A percentile compares a stretch with the other conserved stretches of the same genome.
phyloP scores from a whole-genome alignment of 2,113 vertebrate species.

The Pseudonaja textilis region DNA sequence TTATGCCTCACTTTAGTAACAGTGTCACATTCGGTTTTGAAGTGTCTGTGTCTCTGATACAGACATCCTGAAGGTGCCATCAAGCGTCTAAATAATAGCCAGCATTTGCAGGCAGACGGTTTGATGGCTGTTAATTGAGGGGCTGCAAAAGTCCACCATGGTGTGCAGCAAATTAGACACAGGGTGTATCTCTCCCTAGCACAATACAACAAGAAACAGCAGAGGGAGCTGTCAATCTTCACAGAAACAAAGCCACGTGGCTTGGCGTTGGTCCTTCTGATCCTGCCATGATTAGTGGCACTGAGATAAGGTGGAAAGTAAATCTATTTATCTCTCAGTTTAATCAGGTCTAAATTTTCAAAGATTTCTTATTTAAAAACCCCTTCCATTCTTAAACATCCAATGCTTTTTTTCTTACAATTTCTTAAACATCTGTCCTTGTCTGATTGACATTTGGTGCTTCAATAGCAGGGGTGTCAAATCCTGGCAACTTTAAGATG shows the following conservation, averaged over 20 bases:
- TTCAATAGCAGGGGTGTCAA: neutral
- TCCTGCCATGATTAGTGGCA: neutral
- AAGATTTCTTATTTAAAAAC: too few species aligned
- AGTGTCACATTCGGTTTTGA: slow-evolving; percentile 53
- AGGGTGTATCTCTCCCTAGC: slow-evolving; percentile 29
- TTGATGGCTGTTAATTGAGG: slow-evolving; percentile 61
- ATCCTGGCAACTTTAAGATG: neutral
- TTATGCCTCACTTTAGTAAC: slow-evolving; percentile 56
- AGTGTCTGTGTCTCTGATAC: slow-evolving; percentile 43
- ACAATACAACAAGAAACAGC: slow-evolving; percentile 52
- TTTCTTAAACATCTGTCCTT: neutral
- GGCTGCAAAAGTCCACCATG: slow-evolving; percentile 33
- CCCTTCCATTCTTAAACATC: neutral
- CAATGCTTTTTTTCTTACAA: too few species aligned
- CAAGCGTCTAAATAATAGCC: slow-evolving; percentile 44
- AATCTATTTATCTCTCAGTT: neutral
- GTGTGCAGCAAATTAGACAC: slow-evolving; percentile 39
- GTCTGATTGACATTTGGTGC: neutral
- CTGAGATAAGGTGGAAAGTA: neutral
- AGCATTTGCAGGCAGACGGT: slow-evolving; percentile 53
- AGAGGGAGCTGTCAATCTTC: slow-evolving; percentile 73
- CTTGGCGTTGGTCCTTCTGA: neutral
- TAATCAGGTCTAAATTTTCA: neutral
- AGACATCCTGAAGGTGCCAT: slow-evolving; percentile 60
- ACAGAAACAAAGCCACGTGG: slow-evolving; percentile 21